phyloP scores from a whole-genome alignment of 1,140 invertebrate genomes.

The Tyrophagus putrescentiae region DNA sequence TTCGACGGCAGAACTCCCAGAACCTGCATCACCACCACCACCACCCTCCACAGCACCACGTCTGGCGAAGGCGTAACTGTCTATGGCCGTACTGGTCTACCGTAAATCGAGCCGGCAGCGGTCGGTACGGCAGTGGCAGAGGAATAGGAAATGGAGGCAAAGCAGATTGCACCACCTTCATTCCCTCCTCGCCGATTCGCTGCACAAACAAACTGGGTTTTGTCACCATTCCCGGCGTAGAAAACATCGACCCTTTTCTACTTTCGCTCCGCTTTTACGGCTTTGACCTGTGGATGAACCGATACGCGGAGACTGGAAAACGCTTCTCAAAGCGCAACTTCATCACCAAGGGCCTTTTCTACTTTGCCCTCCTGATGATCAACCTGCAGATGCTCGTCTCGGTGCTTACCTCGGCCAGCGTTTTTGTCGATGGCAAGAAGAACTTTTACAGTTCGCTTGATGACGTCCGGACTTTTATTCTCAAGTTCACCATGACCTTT shows the following conservation, averaged over 20 bases:
- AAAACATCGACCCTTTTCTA: constrained; percentile 15
- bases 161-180: background rate
- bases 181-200: background rate
- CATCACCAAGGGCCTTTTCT: constrained; percentile 1
- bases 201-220: constrained; percentile 5
- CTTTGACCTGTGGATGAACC: constrained; percentile 13
- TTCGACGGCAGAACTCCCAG: background rate
- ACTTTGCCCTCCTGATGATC: constrained; percentile 4
- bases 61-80: constrained; percentile 1
- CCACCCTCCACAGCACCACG: background rate
- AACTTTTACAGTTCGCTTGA: constrained; percentile 2
- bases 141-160: too few relatives aligned
- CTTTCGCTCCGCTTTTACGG: constrained; percentile 9
- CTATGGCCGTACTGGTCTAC: constrained; percentile 1
- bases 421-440: background rate
- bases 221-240: background rate
- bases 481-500: constrained; percentile 19
- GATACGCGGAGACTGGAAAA: constrained; percentile 15
- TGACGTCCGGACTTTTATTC: constrained; percentile 3
- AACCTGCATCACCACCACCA: background rate
- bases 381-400: constrained; percentile 5
- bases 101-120: background rate
- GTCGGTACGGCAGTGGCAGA: background rate
- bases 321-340: background rate
- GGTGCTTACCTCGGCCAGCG: background rate